Percentiles rank a stretch among this genome's conserved stretches.
phyloP scores from a whole-genome alignment of 1,140 invertebrate species.

The Formica selysi region DNA sequence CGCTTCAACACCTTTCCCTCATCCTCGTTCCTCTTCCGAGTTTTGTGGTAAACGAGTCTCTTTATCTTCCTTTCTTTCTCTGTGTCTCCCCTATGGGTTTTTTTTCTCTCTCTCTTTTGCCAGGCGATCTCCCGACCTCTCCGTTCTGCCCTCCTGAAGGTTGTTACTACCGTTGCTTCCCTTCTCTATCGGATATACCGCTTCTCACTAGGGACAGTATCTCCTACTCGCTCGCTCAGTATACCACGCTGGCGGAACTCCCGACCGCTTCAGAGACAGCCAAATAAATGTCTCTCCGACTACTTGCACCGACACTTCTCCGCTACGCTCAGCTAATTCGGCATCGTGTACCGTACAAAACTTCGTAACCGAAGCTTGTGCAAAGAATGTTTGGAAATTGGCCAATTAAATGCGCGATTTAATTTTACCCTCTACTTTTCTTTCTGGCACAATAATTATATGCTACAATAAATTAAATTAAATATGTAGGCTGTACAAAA shows the following conservation, averaged over 20 bases:
- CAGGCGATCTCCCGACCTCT: not conserved
- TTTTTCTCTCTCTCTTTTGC: constrained; percentile 7
- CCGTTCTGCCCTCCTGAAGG: constrained; percentile 45
- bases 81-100: constrained; percentile 10
- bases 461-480: too few species aligned
- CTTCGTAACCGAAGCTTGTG: constrained; percentile 54
- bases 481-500: too few species aligned
- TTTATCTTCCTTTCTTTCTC: constrained; percentile 64
- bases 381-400: constrained; percentile 53
- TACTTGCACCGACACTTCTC: constrained; percentile 73
- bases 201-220: constrained; percentile 27
- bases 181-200: constrained; percentile 46
- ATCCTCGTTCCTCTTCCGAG: constrained; percentile 68
- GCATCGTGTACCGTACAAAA: constrained; percentile 66
- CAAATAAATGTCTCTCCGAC: constrained; percentile 77
- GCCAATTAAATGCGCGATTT: constrained; percentile 34
- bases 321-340: constrained; percentile 71
- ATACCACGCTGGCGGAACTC: constrained; percentile 63
- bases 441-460: too few species aligned
- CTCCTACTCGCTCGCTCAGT: constrained; percentile 27
- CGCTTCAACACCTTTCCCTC: constrained; percentile 72
- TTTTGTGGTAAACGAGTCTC: constrained; percentile 71
- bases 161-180: constrained; percentile 40
- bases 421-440: too few species aligned
- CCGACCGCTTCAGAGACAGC: constrained; percentile 71